Base-by-base conservation (phyloP, 1,140 invertebrate genomes). In the Meloidogyne exigua region DNA sequence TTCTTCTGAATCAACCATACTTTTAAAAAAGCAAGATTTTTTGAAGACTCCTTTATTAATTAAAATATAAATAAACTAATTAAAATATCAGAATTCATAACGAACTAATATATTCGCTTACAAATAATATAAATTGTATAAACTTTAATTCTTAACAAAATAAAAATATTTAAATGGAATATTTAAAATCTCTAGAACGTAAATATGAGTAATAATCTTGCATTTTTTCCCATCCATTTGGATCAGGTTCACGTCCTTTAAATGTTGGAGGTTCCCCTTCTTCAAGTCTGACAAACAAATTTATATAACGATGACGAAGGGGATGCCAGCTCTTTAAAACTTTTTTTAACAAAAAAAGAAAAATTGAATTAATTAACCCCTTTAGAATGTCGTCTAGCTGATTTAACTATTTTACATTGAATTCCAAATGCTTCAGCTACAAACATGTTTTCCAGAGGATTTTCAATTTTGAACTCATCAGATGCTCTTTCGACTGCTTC, bases 211-310 rank as follows among this genome's bases (percentile, higher is more conserved):
- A 84, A 68, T 86, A 86, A 21, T 81, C 76, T 13, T 84, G 72
- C 86, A 86, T 86, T 68, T 84, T 79, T 23, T 88, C 84, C 85
- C 85, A 86, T 15, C 86, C 86, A 65, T 81, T 75, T 57, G 80
- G 76, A 15, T 42, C 70, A 23, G 74, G 68, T 23, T 74, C 72
- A 13, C 82, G 49, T 21, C 73, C 42, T 64, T 83, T 82, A 39
- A 75, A 78, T 12, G 49, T 23, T 18, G 86, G 84, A 18, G 79
- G 74, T 7, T 75, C 72, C 11, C 84, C 84, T 77, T 85, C 80
- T 67, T 87, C 79, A n/a, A 87, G 68, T 67, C 82, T 85, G 72
- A 67, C 79, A 81, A 71, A 15, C 21, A 86, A 25, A 73, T 86
- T 79, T 73, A 88, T 82, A 80, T 88, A 86, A 18, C 85, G 80